Conservation (phyloP, 2,888 invertebrate genomes). For the Pherbina coryleti region DNA sequence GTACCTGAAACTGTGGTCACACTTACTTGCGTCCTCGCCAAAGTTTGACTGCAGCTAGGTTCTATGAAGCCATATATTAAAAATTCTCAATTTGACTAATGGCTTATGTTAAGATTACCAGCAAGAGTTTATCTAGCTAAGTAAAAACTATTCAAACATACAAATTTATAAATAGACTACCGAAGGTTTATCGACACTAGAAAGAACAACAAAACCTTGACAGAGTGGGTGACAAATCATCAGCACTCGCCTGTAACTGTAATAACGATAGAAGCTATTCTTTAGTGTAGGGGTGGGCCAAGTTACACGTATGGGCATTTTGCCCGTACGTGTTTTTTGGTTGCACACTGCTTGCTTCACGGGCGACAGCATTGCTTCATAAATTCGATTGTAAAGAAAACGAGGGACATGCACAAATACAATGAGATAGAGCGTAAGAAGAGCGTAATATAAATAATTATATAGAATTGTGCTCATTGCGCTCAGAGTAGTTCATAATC, state of each 20-base stretch:
- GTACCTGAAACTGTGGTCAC: slow-evolving; percentile 12
- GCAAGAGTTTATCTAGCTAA: background rate
- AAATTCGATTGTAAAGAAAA: too few species aligned
- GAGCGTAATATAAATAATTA: too few species aligned
- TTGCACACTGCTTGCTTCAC: background rate
- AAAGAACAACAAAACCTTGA: background rate
- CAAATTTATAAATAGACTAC: background rate
- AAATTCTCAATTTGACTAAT: slow-evolving; percentile 9
- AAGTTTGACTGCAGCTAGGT: background rate
- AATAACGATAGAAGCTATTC: background rate
- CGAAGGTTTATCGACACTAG: background rate
- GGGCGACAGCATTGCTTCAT: too few species aligned
- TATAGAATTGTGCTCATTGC: too few species aligned
- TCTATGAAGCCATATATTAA: background rate
- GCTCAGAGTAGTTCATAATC: too few species aligned
- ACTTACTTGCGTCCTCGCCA: background rate
- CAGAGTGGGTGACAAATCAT: slow-evolving; percentile 1
- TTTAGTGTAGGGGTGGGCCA: too few species aligned
- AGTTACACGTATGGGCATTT: too few species aligned
- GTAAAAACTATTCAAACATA: background rate
- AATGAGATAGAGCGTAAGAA: too few species aligned
- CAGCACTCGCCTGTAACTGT: background rate
- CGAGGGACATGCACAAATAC: too few species aligned
- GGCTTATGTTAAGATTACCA: background rate
- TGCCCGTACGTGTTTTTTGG: too few species aligned